Conservation (phyloP, 2,888 invertebrate genomes). For the Lasioglossum leucozonium region DNA sequence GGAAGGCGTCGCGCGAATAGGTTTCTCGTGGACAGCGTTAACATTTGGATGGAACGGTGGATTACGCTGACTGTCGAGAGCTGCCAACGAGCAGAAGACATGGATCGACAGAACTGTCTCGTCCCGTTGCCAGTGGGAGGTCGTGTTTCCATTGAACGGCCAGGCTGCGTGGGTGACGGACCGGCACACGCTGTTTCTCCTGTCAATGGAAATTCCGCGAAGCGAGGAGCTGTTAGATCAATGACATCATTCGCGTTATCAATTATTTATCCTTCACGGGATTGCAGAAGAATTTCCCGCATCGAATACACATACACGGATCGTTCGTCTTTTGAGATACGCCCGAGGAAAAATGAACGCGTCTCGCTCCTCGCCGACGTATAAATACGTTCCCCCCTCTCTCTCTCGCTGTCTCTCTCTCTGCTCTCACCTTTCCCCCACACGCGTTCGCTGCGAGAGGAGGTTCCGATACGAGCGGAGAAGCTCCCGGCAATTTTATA, state of each 20-base stretch:
- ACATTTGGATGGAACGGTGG: not conserved
- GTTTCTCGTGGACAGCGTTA: not conserved
- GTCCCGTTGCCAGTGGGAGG: not conserved
- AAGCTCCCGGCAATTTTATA: not conserved
- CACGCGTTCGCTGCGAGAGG: not conserved
- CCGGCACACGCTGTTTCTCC: not conserved
- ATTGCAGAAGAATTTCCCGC: not conserved
- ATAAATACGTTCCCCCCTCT: not conserved
- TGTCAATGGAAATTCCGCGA: not conserved
- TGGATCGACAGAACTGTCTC: not conserved
- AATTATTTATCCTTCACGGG: not conserved
- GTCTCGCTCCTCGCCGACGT: not conserved
- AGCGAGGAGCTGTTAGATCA: not conserved
- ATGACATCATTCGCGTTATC: not conserved
- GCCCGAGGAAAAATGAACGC: not conserved
- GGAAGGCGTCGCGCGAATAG: no score
- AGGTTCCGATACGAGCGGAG: not conserved
- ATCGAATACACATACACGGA: no score
- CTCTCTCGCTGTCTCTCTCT: no score
- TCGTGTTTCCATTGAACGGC: not conserved
- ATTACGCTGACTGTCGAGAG: not conserved
- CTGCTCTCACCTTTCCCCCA: not conserved
- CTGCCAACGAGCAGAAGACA: not conserved
- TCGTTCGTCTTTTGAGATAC: not conserved
- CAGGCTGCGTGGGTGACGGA: not conserved